Evolutionary conservation across 2,888 invertebrate genomes (phyloP).

Genomic region (Uropetala carovei): DNA sequence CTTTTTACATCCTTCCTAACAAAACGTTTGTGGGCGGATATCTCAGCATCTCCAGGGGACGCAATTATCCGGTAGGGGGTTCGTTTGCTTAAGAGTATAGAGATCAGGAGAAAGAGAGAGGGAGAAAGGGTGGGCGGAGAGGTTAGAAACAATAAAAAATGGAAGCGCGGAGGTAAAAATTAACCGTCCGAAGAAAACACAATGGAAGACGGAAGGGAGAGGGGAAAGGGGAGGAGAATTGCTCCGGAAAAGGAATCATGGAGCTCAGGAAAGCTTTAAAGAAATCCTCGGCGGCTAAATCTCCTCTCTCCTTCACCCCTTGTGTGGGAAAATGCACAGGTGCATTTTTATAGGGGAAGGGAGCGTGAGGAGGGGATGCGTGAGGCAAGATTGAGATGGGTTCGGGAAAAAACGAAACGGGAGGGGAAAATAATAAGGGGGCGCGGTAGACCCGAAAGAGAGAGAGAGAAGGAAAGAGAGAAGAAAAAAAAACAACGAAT

Average conservation of each 20-base stretch:
- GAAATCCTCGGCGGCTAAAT: conserved; percentile 54
- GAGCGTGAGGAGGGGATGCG: background rate
- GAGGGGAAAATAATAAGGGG: background rate
- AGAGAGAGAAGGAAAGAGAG: background rate
- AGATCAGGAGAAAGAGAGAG: background rate
- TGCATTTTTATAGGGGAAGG: conserved; percentile 44
- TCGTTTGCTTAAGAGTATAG: conserved; percentile 41
- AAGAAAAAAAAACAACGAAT: background rate
- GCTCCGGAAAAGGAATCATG: background rate
- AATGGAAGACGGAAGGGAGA: background rate
- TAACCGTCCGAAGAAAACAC: conserved; percentile 15
- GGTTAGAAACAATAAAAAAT: background rate
- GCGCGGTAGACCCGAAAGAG: background rate
- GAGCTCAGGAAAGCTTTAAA: conserved; percentile 37
- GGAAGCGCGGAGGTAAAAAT: conserved; percentile 41
- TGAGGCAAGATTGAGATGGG: conserved; percentile 30
- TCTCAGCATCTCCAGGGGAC: conserved; percentile 3
- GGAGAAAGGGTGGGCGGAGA: background rate
- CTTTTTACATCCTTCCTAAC: too few relatives aligned
- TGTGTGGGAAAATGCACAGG: conserved; percentile 60
- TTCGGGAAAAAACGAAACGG: background rate
- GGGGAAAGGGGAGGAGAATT: background rate
- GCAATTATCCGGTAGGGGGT: conserved; percentile 8
- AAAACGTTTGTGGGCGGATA: too few relatives aligned
- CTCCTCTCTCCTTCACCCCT: conserved; percentile 21